Evolutionary conservation across 2,797 vertebrate species (phyloP), one percentile per base, ranked within the genome.

Genomic region (Cyprinella venusta): DNA sequence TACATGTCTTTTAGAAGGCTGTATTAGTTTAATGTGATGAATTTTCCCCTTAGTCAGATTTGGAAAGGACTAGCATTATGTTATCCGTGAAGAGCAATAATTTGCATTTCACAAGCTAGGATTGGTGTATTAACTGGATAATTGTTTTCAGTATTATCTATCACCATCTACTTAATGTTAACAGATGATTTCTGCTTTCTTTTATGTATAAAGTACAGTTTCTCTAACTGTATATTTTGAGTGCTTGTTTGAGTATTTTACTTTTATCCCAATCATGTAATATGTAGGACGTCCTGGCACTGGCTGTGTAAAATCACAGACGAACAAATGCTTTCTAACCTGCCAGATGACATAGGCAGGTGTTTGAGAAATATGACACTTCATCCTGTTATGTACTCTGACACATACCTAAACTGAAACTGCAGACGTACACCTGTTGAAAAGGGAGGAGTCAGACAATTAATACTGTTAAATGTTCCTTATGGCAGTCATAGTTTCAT

Each of bases 361-460:
- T 79, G 65, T 80, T 80, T 40, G 48, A 70, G 50, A 56, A 54
- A 38, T 21, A 3, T 64, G 7, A n/a, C 76, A n/a, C 30, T 48
- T 50, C 63, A 24, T 50, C 61, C 45, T 79, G 64, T 79, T 40
- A 24, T 38, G 48, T 12, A 4, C 30, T 30, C 33, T 56, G 64
- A 56, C 33, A 59, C 50, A 42, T 65, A 45, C 50, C 26, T 65
- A 21, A 50, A 70, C 64, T 19, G 78, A 80, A 80, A 69, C 64
- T 13, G 45, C 65, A 40, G 50, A 56, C 13, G 18, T 42, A n/a
- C 30, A 70, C 64, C 64, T 80, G 30, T 21, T 24, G 21, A 59
- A 50, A 50, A 45, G 38, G 45, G 74, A 77, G 72, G 61, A 68
- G 64, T 67, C 74, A 1, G 18, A 42, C 8, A 16, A 12, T 61